A percentile compares a stretch with the other conserved stretches of the same genome.
These are phyloP conservation scores for Caranx melampygus DNA, from an alignment of 2,113 vertebrate species.

Conservation along the genomic window DNA sequence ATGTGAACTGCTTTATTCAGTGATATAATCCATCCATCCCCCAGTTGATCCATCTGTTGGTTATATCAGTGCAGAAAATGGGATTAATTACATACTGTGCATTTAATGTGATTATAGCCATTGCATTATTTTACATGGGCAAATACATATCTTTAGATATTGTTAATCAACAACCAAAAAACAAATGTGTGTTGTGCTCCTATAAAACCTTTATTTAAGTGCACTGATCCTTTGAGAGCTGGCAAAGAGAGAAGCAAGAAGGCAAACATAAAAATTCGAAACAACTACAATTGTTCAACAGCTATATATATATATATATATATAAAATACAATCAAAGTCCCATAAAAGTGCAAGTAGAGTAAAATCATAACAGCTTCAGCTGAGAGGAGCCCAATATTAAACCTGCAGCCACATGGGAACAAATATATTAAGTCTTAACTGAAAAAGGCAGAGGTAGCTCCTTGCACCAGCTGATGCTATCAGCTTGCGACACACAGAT, in stretches of 20 bases:
- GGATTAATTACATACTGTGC: no score
- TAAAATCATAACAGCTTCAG: conserved; percentile 14
- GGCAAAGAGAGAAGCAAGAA: background rate
- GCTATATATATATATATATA: background rate
- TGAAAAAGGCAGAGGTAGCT: conserved; percentile 11
- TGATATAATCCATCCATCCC: no score
- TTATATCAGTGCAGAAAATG: no score
- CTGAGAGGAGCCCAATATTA: conserved; percentile 4
- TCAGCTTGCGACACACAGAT: conserved; percentile 32
- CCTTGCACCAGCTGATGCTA: conserved; percentile 28
- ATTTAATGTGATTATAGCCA: background rate
- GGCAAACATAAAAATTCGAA: background rate
- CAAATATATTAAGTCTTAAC: conserved; percentile 17
- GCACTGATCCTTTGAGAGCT: background rate
- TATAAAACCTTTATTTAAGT: background rate
- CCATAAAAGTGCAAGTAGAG: conserved; percentile 7
- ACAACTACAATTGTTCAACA: conserved; percentile 8
- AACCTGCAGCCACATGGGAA: conserved; percentile 35
- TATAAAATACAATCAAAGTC: conserved; percentile 25
- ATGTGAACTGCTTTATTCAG: no score
- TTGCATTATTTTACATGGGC: background rate
- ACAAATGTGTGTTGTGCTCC: background rate
- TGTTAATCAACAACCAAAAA: background rate
- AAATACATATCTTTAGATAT: conserved; percentile 1
- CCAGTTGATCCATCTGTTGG: no score